These are phyloP conservation scores for Toxonevra muliebris DNA, from an alignment of 2,888 invertebrate genomes.

Conservation along the genomic window DNA sequence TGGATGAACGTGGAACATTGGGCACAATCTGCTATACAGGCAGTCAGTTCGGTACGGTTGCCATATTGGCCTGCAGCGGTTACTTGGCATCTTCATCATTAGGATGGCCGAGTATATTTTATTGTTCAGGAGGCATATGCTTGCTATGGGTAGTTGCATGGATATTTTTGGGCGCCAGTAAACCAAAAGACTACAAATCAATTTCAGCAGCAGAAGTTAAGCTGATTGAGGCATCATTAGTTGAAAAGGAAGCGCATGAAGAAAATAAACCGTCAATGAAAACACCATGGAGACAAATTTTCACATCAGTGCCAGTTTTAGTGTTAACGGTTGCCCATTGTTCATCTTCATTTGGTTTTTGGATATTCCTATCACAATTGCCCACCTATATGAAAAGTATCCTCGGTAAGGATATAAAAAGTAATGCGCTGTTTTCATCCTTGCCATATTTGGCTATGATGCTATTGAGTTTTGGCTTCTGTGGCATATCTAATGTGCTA, in stretches of 20 bases:
- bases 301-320: conserved; percentile 80
- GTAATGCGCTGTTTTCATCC: conserved; percentile 76
- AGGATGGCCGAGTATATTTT: conserved; percentile 85
- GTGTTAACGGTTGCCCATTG: conserved; percentile 52
- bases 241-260: conserved; percentile 51
- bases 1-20: conserved; percentile 72
- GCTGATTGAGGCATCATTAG: conserved; percentile 75
- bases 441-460: conserved; percentile 80
- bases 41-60: conserved; percentile 80
- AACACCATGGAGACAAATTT: conserved; percentile 77
- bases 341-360: conserved; percentile 66
- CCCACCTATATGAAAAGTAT: conserved; percentile 82
- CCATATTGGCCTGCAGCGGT: conserved; percentile 77
- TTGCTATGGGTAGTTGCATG: conserved; percentile 71
- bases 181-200: conserved; percentile 70
- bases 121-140: conserved; percentile 74
- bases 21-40: conserved; percentile 77
- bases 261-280: neutral
- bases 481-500: conserved; percentile 6
- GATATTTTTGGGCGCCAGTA: conserved; percentile 73
- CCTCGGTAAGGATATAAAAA: conserved; percentile 75
- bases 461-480: conserved; percentile 73
- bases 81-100: conserved; percentile 72
- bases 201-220: conserved; percentile 73
- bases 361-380: conserved; percentile 83